These are phyloP conservation scores for Cheilosia urbana DNA, from an alignment of 2,888 invertebrate genomes.

Conservation along the genomic window DNA sequence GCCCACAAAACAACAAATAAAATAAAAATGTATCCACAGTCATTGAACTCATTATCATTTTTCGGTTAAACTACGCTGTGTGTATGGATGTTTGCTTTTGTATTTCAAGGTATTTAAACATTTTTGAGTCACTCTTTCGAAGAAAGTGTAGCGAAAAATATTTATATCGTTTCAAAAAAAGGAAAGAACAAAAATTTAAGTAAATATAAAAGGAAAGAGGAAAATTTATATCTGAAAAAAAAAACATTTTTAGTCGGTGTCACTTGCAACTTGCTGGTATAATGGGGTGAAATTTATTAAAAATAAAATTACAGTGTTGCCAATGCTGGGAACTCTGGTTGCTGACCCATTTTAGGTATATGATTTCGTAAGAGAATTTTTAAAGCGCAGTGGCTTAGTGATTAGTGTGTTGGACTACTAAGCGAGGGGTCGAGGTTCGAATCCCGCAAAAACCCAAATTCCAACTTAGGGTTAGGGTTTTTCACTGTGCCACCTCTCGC, in stretches of 20 bases:
- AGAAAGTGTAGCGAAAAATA: conserved; percentile 56
- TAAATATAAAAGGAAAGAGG: background rate
- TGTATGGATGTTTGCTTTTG: conserved; percentile 29
- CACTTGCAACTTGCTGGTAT: conserved; percentile 1
- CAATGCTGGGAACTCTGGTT: background rate
- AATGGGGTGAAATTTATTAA: background rate
- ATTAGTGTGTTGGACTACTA: too few species aligned
- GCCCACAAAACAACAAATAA: conserved; percentile 14
- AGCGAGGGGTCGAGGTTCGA: too few species aligned
- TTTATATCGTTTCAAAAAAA: conserved; percentile 16
- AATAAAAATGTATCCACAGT: conserved; percentile 70
- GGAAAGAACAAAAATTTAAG: background rate
- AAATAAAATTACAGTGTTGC: conserved; percentile 1
- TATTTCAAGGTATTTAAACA: conserved; percentile 30
- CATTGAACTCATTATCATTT: conserved; percentile 73
- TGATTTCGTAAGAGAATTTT: too few species aligned
- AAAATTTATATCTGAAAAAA: conserved; percentile 5
- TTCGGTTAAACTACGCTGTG: conserved; percentile 38
- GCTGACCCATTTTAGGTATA: too few species aligned
- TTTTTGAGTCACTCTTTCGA: conserved; percentile 8
- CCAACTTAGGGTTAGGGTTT: too few species aligned
- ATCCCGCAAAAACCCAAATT: too few species aligned
- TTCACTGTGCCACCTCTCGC: too few species aligned
- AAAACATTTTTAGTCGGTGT: conserved; percentile 26
- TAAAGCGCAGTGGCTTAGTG: too few species aligned